These are phyloP conservation scores for Cactoblastis cactorum DNA, from an alignment of 2,888 invertebrate genomes.

Conservation along the genomic window DNA sequence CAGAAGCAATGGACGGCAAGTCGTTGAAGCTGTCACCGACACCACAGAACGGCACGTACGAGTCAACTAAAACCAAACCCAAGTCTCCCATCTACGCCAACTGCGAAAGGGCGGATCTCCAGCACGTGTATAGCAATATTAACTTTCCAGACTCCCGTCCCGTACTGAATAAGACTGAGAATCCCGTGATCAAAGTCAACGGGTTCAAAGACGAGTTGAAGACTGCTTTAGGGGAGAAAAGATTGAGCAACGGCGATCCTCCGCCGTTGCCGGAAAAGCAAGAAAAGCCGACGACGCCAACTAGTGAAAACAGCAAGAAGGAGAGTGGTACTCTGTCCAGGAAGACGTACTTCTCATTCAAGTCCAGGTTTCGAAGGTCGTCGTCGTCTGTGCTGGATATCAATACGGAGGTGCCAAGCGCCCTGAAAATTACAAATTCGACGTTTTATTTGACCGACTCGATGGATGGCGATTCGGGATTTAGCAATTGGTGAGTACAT, in stretches of 20 bases:
- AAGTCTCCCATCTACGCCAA: slow-evolving; percentile 61
- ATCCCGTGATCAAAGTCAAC: slow-evolving; percentile 41
- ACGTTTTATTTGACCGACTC: slow-evolving; percentile 86
- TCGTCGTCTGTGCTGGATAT: slow-evolving; percentile 78
- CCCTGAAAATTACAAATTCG: slow-evolving; percentile 80
- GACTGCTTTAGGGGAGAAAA: slow-evolving; percentile 59
- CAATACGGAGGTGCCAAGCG: slow-evolving; percentile 72
- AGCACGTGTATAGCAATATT: slow-evolving; percentile 56
- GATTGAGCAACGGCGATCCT: slow-evolving; percentile 55
- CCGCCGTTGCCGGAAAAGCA: slow-evolving; percentile 60
- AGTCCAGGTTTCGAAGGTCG: slow-evolving; percentile 81
- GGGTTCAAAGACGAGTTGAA: slow-evolving; percentile 64
- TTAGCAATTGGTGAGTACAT: slow-evolving; percentile 71
- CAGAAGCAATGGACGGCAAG: slow-evolving; percentile 71
- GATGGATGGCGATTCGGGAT: slow-evolving; percentile 82
- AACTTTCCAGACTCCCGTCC: slow-evolving; percentile 48
- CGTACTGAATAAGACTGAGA: slow-evolving; percentile 56
- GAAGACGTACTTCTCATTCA: slow-evolving; percentile 77
- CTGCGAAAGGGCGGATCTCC: slow-evolving; percentile 47
- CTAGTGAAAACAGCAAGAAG: slow-evolving; percentile 53
- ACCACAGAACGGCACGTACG: slow-evolving; percentile 50
- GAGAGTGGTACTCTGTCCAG: slow-evolving; percentile 64
- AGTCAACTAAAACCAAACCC: slow-evolving; percentile 41
- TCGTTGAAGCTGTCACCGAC: slow-evolving; percentile 39
- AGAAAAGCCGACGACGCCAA: slow-evolving; percentile 61